Evolutionary conservation across 2,113 vertebrate species (phyloP), one percentile per base, ranked within the genome.

Genomic region (Tor tambroides): DNA sequence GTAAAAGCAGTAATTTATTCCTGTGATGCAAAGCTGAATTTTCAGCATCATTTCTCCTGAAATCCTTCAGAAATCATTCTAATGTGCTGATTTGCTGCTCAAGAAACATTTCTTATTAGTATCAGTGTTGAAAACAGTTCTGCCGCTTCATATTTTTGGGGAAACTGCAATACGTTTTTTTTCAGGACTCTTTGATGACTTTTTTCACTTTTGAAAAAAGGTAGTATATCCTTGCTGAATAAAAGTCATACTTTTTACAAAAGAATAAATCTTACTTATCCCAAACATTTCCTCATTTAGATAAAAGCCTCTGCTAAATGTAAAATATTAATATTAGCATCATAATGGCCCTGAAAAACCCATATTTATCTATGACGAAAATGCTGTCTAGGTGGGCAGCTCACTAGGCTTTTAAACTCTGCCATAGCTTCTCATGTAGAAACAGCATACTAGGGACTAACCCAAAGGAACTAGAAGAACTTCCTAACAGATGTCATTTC

Each of bases 401-500:
- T 38, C 32, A 2, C 19, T 72, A 23, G 3, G 32, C 23, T 21
- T 72, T n/a, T 38, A 5, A 72, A 41, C 11, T 12, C 10, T 38
- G 19, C 32, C 3, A 38, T 10, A 72, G 69, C 21, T 35, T 75
- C 21, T 74, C 11, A 43, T 0, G 11, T 43, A 43, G 71, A 75
- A 75, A 76, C 72, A 46, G 72, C 23, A 75, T 26, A 23, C 38
- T 75, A 76, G 41, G 74, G 1, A 46, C 72, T 76, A 76, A 46
- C 41, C 72, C 41, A 75, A 76, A 75, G 28, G 63, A 76, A 46
- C 11, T 49, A 76, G 14, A 75, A 49, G 11, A 49, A 15, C 63
- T 67, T 30, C 63, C 63, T 67, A 67, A 76, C 41, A 76, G 12
- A 76, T 76, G 72, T 76, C 1, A 28, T 76, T 46, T 46, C n/a